Evolutionary conservation across 2,113 vertebrate genomes (phyloP), one percentile per base, ranked within the genome.

Genomic region (Eretmochelys imbricata): DNA sequence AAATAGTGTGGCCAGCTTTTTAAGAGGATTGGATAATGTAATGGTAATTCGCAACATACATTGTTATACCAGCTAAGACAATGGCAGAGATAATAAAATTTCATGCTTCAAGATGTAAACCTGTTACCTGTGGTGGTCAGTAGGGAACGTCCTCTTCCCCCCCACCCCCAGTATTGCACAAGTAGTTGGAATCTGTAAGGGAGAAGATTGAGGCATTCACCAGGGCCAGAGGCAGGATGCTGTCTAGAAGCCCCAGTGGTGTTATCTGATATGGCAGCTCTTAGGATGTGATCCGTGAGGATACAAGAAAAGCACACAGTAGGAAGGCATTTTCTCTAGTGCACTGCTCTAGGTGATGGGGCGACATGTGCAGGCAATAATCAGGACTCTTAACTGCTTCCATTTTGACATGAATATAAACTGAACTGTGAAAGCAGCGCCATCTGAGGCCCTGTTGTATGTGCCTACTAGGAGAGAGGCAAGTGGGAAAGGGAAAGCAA

Each of bases 261-360:
- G 91, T 96, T 96, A 95, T 94, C 31, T 92, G 65, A 57, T 31
- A 93, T 93, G 87, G 93, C 72, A 85, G 50, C 29, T 94, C 88
- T 97, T 89, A 88, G 65, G 55, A 50, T 49, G 42, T 89, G 27
- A 93, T 49, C 84, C 69, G 80, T n/a, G 6, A 11, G 11, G n/a
- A 46, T 53, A 13, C 29, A 90, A 88, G 75, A 48, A 88, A 86
- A 95, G 16, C n/a, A 54, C 4, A 50, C 0, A 54, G 54, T 4
- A 59, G 19, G 65, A 92, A 93, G 29, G 8, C 48, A 57, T 57
- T 82, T 42, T 42, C 54, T 69, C 35, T 46, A 55, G 38, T 17
- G 24, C 14, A 48, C 42, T 27, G 14, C 27, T 59, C 25, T 59
- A 11, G 16, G 24, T 57, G 17, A 25, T 57, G 38, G 10, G 10